Base-by-base conservation (phyloP, 1,140 invertebrate species). In the Meloidogyne chitwoodi region DNA sequence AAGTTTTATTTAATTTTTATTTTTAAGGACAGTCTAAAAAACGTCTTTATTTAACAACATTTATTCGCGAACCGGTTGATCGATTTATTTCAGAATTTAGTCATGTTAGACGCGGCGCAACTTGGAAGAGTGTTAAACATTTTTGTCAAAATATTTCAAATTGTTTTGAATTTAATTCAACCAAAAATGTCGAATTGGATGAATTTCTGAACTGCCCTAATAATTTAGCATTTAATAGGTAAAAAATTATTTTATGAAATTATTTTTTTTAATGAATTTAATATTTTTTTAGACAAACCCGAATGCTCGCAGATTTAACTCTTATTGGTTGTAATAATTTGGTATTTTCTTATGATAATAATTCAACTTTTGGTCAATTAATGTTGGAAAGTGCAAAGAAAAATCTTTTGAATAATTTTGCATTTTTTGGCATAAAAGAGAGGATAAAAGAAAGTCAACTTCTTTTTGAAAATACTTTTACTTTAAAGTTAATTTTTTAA, bases 381-480 rank as follows among this genome's bases (percentile, higher is more conserved):
- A 76, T 86, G 80, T 74, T 99, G 48, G 92, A 93, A 41, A 95
- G 94, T 87, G 96, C 96, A 44, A 98, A 98, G 89, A 90, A 92
- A 77, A 99, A 98, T 90, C 90, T 99, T 38, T 91, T 92, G 76
- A 56, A 56, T 56, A 92, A 92, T 67, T 94, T 98, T 93, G 93
- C 95, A 38, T 99, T 94, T 87, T 98, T 99, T 89, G 96, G 96
- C 75, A 90, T 99, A 68, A 96, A 94, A 26, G 96, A 99, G 89
- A 92, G 92, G 88, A 96, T 96, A 89, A 93, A 93, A 90, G 92
- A 93, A 84, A 85, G 92, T 93, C 96, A 98, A 88, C 94, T 94
- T 86, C 91, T 98, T 56, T 99, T 99, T 88, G 95, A 99, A 88
- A 92, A 94, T 88, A 96, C 93, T n/a, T 98, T 99, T 88, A 92